Conservation (phyloP, 2,888 invertebrate species). For the Melinopterus prodromus region DNA sequence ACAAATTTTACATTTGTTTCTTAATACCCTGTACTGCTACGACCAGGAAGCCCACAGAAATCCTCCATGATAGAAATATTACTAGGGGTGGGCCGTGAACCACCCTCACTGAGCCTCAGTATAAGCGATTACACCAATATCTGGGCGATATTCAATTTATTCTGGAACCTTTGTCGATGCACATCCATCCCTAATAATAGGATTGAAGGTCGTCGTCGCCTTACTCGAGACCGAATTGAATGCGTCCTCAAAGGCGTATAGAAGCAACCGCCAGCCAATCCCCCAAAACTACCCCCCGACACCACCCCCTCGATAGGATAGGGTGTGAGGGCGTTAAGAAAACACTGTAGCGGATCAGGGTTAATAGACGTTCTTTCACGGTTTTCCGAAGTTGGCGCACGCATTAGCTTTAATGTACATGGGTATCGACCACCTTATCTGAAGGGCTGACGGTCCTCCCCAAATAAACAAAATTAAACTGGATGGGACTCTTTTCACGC, state of each 20-base stretch:
- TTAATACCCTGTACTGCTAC: no score
- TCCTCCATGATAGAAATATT: neutral
- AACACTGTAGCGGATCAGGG: constrained; percentile 35
- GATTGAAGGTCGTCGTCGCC: constrained; percentile 37
- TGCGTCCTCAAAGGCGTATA: constrained; percentile 28
- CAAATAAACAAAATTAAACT: constrained; percentile 36
- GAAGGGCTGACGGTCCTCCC: constrained; percentile 26
- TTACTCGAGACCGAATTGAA: constrained; percentile 36
- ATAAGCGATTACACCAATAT: constrained; percentile 33
- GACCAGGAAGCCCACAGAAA: neutral
- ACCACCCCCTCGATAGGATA: constrained; percentile 12
- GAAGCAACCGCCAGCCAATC: constrained; percentile 17
- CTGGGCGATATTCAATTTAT: constrained; percentile 31
- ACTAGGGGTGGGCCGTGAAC: neutral
- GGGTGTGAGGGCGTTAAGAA: constrained; percentile 30
- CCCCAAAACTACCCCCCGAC: constrained; percentile 35
- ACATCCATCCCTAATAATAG: constrained; percentile 42
- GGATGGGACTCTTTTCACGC: constrained; percentile 34
- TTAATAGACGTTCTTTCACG: constrained; percentile 34
- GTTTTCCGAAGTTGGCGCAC: constrained; percentile 28
- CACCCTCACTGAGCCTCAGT: constrained; percentile 20
- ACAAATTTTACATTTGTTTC: no score
- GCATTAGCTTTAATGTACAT: constrained; percentile 29
- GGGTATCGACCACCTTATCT: constrained; percentile 28
- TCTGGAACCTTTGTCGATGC: constrained; percentile 40